A percentile compares a stretch with the other conserved stretches of the same genome.
These are phyloP conservation scores for Rallus limicola DNA, from an alignment of 2,113 vertebrate species.

Conservation along the genomic window DNA sequence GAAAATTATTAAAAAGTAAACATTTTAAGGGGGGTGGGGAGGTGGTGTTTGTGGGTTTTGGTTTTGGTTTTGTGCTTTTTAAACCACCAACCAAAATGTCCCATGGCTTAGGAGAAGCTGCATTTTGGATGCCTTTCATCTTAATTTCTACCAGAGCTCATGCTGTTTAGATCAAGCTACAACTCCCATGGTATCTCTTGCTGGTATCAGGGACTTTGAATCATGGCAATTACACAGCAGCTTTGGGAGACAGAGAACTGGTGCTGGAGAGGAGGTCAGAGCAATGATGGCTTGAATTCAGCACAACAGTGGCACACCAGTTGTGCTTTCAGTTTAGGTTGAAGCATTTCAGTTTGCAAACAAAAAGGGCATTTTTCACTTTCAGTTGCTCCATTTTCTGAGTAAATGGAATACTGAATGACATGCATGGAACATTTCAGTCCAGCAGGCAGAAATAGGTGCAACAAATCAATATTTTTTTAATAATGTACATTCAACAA, in stretches of 20 bases:
- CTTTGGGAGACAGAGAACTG: background rate
- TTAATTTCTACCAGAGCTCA: background rate
- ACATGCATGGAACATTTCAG: background rate
- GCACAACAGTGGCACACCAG: background rate
- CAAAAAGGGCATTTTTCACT: background rate
- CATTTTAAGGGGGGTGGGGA: background rate
- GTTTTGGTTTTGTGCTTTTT: background rate
- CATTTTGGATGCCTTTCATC: background rate
- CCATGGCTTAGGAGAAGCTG: background rate
- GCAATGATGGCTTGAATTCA: rapidly evolving
- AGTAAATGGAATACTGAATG: background rate
- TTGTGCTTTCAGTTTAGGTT: background rate
- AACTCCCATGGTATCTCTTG: background rate
- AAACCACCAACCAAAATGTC: background rate
- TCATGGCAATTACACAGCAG: background rate
- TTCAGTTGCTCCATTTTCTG: background rate
- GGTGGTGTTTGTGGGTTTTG: too few species aligned
- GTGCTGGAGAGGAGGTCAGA: background rate
- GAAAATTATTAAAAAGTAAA: background rate
- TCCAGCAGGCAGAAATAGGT: background rate
- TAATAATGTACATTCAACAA: background rate
- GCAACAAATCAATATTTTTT: background rate
- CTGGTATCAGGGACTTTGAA: background rate
- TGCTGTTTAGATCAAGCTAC: background rate
- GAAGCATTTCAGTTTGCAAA: background rate